These are phyloP conservation scores for Leiothrix lutea DNA, from an alignment of 2,113 vertebrate species.

Conservation along the genomic window DNA sequence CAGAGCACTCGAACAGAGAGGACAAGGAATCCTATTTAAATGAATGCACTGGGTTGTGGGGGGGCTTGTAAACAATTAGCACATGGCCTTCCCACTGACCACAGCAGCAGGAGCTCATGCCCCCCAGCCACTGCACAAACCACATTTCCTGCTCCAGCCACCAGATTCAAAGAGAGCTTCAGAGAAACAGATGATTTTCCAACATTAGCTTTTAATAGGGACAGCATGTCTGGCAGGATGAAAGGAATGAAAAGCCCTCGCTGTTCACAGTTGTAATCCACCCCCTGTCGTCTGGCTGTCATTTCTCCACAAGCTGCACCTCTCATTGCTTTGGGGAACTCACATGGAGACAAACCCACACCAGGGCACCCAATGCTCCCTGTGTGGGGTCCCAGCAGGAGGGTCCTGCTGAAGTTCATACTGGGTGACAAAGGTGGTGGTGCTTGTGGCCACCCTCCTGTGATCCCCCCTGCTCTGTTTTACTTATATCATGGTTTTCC, in stretches of 20 bases:
- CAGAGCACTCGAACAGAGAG: neutral
- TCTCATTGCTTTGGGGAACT: neutral
- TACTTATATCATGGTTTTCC: neutral
- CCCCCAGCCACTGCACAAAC: neutral
- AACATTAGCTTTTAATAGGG: slow-evolving; percentile 18
- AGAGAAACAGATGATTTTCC: slow-evolving; percentile 38
- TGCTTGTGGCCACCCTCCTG: neutral
- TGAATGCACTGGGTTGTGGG: neutral
- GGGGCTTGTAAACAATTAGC: neutral
- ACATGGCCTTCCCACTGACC: neutral
- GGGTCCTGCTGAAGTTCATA: neutral
- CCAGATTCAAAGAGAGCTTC: neutral
- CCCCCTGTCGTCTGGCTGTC: neutral
- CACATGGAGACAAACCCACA: accelerated
- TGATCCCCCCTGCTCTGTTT: neutral
- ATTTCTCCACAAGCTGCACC: neutral
- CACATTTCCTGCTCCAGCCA: neutral
- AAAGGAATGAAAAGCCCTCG: neutral
- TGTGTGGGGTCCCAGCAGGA: neutral
- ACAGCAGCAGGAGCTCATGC: neutral
- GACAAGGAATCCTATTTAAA: neutral
- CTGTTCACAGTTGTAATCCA: slow-evolving; percentile 1
- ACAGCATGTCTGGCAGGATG: neutral
- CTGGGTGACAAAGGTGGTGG: neutral
- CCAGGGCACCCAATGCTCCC: accelerated